Conservation (phyloP, 1,140 invertebrate genomes). For the Frieseomelitta varia region DNA sequence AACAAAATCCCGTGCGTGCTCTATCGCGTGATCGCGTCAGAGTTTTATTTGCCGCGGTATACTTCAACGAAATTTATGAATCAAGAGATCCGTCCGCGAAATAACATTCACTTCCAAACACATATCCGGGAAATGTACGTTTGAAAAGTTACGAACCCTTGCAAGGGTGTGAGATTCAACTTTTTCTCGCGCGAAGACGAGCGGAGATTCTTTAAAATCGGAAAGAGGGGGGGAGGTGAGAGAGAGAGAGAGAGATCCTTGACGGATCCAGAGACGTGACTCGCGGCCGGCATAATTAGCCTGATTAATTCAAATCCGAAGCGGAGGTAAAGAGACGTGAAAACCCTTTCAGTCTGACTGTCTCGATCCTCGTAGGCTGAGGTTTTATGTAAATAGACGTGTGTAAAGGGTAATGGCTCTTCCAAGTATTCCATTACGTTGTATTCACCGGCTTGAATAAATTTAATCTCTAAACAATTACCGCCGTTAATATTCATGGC, state of each 20-base stretch:
- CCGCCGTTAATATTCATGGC: conserved; percentile 34
- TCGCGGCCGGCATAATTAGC: conserved; percentile 51
- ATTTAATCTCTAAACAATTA: conserved; percentile 63
- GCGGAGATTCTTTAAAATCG: conserved; percentile 19
- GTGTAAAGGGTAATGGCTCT: conserved; percentile 60
- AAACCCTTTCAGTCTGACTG: conserved; percentile 58
- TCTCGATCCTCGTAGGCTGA: conserved; percentile 45
- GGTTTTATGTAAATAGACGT: conserved; percentile 66
- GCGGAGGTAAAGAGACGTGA: conserved; percentile 56
- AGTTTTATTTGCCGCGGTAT: no score
- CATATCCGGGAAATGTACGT: no score
- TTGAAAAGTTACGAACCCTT: no score
- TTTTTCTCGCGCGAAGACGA: no score
- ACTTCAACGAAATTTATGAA: no score
- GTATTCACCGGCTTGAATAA: conserved; percentile 47
- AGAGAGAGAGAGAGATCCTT: not conserved
- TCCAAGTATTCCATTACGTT: conserved; percentile 44
- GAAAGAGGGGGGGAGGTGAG: not conserved
- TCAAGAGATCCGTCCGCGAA: no score
- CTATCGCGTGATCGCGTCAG: no score
- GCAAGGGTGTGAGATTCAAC: no score
- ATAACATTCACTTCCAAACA: no score
- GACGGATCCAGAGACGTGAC: not conserved
- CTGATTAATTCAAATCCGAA: conserved; percentile 58
- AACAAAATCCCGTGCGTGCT: no score